Evolutionary conservation across 2,797 vertebrate species (phyloP).

Genomic region (Helicolenus hilgendorfi): DNA sequence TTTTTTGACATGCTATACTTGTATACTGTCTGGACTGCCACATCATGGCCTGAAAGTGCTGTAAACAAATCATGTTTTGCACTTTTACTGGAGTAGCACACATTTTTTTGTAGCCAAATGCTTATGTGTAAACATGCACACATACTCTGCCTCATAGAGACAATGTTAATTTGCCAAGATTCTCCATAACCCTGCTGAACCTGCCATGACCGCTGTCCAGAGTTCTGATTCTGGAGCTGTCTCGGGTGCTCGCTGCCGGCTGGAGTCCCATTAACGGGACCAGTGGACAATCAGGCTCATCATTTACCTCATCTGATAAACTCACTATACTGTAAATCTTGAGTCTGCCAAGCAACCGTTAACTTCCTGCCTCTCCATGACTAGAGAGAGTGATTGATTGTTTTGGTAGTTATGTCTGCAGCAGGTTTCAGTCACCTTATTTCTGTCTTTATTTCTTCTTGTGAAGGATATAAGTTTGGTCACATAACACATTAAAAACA

Average conservation of each 20-base stretch:
- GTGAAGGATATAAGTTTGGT: neutral
- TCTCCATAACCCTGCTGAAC: neutral
- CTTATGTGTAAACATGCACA: neutral
- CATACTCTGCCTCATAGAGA: neutral
- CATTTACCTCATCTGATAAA: neutral
- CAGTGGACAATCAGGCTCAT: neutral
- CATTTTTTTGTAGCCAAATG: neutral
- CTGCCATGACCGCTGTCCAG: neutral
- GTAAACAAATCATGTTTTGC: neutral
- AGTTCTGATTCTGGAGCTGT: constrained; percentile 12
- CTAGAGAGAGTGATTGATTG: neutral
- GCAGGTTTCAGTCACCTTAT: neutral
- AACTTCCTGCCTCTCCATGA: neutral
- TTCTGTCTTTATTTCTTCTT: neutral
- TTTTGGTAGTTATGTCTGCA: neutral
- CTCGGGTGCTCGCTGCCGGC: neutral
- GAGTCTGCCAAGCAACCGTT: neutral
- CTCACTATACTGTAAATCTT: neutral
- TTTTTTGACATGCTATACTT: too few relatives aligned
- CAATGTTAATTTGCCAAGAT: neutral
- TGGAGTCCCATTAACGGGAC: neutral
- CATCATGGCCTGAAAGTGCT: neutral
- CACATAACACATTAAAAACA: neutral
- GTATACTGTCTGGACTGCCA: neutral
- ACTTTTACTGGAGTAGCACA: neutral